Conservation (phyloP, 2,113 vertebrate genomes). For the zebrafish (Danio rerio) region GRCz12tu NC_133185.1:26805001-26805500, state of each 20-base stretch:
- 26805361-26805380: slow-evolving; percentile 77
- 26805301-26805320: too few relatives aligned
- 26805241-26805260: slow-evolving; percentile 77
- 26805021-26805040: slow-evolving; percentile 76
- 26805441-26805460: slow-evolving; percentile 84
- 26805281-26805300: neutral
- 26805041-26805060: slow-evolving; percentile 71
- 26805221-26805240: slow-evolving; percentile 71
- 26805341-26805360: too few relatives aligned
- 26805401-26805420: slow-evolving; percentile 75
- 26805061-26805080: slow-evolving; percentile 68
- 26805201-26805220: slow-evolving; percentile 67
- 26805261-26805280: slow-evolving; percentile 52
- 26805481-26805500: slow-evolving; percentile 73
- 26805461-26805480: slow-evolving; percentile 66
- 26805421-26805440: slow-evolving; percentile 51
- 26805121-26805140: slow-evolving; percentile 79
- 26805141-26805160: slow-evolving; percentile 75
- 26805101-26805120: slow-evolving; percentile 70
- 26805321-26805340: too few relatives aligned
- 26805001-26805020: slow-evolving; percentile 66
- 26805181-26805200: slow-evolving; percentile 81
- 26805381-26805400: slow-evolving; percentile 83
- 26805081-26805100: slow-evolving; percentile 76
- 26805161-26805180: slow-evolving; percentile 82